Evolutionary conservation across 2,113 vertebrate genomes (phyloP).

Genomic region (Cnemophilus loriae): DNA sequence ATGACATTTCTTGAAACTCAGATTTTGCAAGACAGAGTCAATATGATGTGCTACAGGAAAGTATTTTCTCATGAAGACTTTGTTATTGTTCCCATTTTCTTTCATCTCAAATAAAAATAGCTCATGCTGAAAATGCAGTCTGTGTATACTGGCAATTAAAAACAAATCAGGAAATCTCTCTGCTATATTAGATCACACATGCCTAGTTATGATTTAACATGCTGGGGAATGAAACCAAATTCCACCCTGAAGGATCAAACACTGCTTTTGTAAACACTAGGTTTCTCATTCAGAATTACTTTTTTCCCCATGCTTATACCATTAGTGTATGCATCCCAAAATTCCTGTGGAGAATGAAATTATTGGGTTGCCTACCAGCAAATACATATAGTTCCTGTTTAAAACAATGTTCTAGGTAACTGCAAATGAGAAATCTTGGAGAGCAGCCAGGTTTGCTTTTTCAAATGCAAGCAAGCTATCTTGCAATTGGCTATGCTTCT

Average conservation of each 20-base stretch:
- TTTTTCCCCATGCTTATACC: background rate
- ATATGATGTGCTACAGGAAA: background rate
- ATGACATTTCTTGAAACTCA: background rate
- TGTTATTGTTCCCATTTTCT: conserved; percentile 34
- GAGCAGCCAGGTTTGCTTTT: background rate
- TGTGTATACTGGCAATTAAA: conserved; percentile 47
- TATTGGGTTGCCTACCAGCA: background rate
- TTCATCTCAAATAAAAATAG: conserved; percentile 53
- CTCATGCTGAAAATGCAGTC: conserved; percentile 36
- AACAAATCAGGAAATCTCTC: conserved; percentile 43
- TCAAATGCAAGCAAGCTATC: background rate
- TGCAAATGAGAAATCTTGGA: conserved; percentile 4
- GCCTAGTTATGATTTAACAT: conserved; percentile 39
- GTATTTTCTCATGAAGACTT: conserved; percentile 26
- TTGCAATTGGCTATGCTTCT: background rate
- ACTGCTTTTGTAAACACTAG: background rate
- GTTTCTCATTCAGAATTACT: background rate
- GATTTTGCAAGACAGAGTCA: background rate
- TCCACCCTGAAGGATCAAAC: background rate
- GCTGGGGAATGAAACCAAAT: conserved; percentile 23
- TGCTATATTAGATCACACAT: conserved; percentile 40
- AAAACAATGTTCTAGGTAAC: background rate
- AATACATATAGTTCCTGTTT: background rate
- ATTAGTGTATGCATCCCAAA: background rate
- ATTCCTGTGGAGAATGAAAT: conserved; percentile 23